These are phyloP conservation scores for Hypercompe scribonia DNA, from an alignment of 2,888 invertebrate genomes.

Conservation along the genomic window DNA sequence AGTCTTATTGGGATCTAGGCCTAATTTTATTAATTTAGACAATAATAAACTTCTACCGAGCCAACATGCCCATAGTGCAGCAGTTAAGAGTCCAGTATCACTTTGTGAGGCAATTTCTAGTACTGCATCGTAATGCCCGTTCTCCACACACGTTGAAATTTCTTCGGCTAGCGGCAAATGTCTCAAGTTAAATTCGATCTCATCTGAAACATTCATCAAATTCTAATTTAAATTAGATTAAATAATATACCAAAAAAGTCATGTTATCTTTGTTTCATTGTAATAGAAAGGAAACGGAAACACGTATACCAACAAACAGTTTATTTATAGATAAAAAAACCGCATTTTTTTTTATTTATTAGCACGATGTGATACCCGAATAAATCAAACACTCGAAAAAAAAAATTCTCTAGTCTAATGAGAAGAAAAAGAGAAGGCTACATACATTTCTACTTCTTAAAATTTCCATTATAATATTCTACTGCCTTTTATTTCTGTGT, in stretches of 20 bases:
- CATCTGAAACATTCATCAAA: constrained; percentile 63
- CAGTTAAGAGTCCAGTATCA: constrained; percentile 76
- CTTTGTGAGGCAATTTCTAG: constrained; percentile 65
- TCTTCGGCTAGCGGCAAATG: constrained; percentile 81
- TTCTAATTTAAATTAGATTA: background rate
- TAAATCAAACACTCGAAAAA: background rate
- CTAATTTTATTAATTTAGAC: constrained; percentile 82
- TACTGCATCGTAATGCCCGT: constrained; percentile 78
- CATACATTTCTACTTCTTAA: background rate
- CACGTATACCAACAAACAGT: background rate
- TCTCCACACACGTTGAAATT: constrained; percentile 71
- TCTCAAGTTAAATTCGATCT: constrained; percentile 71
- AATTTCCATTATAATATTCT: background rate
- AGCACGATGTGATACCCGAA: background rate
- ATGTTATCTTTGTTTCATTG: background rate
- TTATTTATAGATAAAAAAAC: background rate
- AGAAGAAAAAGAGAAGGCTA: background rate
- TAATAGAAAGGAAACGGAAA: background rate
- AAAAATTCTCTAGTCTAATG: background rate
- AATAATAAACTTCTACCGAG: constrained; percentile 86
- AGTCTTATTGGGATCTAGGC: constrained; percentile 87
- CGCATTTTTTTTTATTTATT: background rate
- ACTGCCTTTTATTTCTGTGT: too few relatives aligned
- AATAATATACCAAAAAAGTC: background rate
- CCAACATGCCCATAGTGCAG: constrained; percentile 88